Percentiles rank a stretch among this genome's conserved stretches.
These are phyloP conservation scores for Shargacucullia verbasci DNA, from an alignment of 2,888 invertebrate species.

Conservation along the genomic window DNA sequence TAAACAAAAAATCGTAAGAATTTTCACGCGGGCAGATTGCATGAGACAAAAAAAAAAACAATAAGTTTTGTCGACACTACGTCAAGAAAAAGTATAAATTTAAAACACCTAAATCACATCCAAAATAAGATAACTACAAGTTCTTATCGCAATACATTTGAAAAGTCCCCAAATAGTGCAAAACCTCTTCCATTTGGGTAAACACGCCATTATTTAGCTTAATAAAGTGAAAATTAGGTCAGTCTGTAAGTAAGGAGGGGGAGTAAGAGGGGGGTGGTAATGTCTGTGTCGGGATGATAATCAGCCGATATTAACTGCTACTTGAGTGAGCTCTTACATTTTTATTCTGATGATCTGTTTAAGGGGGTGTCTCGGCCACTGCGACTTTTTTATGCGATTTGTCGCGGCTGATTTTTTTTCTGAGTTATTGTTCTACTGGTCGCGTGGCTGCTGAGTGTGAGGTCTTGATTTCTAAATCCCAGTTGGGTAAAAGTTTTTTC, in stretches of 20 bases:
- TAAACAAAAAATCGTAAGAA: too few relatives aligned
- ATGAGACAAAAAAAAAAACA: too few relatives aligned
- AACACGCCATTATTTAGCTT: conserved; percentile 52
- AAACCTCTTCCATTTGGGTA: conserved; percentile 48
- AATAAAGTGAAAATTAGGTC: conserved; percentile 61
- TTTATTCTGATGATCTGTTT: conserved; percentile 69
- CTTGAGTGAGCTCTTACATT: conserved; percentile 61
- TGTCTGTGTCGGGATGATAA: conserved; percentile 64
- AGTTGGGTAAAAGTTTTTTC: too few relatives aligned
- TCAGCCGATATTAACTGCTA: conserved; percentile 69
- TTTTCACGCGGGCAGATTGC: too few relatives aligned
- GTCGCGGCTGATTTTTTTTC: not conserved
- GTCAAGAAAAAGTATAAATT: too few relatives aligned
- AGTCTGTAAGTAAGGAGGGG: conserved; percentile 25
- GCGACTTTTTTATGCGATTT: conserved; percentile 44
- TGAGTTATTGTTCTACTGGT: too few relatives aligned
- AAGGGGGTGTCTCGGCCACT: conserved; percentile 45
- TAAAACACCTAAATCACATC: too few relatives aligned
- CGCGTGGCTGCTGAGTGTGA: too few relatives aligned
- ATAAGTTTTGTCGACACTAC: too few relatives aligned
- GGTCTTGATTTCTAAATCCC: too few relatives aligned
- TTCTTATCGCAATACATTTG: conserved; percentile 35
- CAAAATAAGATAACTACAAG: not conserved
- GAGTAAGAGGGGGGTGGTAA: conserved; percentile 44
- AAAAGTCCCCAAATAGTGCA: conserved; percentile 50